Conservation (phyloP, 1,140 invertebrate species). For the Callitettix versicolor region DNA sequence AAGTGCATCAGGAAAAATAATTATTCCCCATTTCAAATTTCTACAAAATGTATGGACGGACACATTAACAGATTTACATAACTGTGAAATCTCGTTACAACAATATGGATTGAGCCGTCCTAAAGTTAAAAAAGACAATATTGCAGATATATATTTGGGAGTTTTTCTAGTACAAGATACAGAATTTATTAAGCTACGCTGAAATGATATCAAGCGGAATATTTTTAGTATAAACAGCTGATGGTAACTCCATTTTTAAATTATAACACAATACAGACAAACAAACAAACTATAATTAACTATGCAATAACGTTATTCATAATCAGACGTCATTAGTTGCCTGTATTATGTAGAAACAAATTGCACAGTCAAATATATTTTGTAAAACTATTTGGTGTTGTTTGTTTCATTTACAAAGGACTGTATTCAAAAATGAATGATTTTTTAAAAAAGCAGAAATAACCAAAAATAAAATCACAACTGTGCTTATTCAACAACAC, state of each 20-base stretch:
- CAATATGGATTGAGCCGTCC: background rate
- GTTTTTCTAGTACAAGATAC: background rate
- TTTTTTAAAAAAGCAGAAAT: background rate
- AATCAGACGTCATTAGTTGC: too few species aligned
- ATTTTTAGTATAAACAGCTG: too few species aligned
- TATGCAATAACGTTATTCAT: too few species aligned
- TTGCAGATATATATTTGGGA: background rate
- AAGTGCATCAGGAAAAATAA: background rate
- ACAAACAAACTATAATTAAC: too few species aligned
- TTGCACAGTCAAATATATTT: too few species aligned
- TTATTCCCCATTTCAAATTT: background rate
- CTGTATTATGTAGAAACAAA: too few species aligned
- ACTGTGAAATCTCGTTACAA: slow-evolving; percentile 15
- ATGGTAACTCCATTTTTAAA: too few species aligned
- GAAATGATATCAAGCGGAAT: too few species aligned
- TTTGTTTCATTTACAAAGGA: background rate
- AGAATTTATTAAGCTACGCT: background rate
- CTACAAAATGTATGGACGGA: slow-evolving; percentile 5
- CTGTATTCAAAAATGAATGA: background rate
- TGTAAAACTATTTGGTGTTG: too few species aligned
- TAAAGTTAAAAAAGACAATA: background rate
- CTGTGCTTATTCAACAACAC: slow-evolving; percentile 5
- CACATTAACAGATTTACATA: background rate
- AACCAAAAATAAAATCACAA: background rate
- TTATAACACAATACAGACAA: too few species aligned